These are phyloP conservation scores for Australoheros facetus DNA, from an alignment of 2,797 vertebrate genomes.

Conservation along the genomic window DNA sequence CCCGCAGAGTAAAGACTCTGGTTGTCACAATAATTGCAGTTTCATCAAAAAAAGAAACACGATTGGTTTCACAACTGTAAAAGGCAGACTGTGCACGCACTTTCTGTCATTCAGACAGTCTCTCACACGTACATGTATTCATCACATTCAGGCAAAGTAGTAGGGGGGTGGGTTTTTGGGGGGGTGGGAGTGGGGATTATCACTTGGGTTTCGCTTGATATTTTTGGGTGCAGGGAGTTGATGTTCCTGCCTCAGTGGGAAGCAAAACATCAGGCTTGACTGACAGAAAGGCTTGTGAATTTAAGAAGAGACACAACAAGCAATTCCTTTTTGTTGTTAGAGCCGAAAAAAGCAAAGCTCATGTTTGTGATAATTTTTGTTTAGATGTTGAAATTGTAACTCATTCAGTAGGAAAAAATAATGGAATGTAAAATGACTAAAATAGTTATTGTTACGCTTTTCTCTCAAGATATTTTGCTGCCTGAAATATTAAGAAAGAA, in stretches of 20 bases:
- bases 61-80: background rate
- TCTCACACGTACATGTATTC: conserved; percentile 21
- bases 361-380: conserved; percentile 8
- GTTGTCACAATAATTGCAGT: conserved; percentile 41
- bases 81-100: background rate
- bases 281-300: conserved; percentile 35
- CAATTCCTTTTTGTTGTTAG: conserved; percentile 5
- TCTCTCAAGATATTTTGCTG: background rate
- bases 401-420: background rate
- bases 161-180: background rate
- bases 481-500: background rate
- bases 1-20: conserved; percentile 40
- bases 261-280: conserved; percentile 31
- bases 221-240: conserved; percentile 35
- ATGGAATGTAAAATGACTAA: background rate
- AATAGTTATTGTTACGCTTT: background rate
- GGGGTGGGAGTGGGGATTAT: conserved; percentile 33
- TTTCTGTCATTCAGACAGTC: conserved; percentile 19
- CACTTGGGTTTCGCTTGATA: background rate
- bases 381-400: background rate
- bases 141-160: conserved; percentile 18
- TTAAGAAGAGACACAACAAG: conserved; percentile 13
- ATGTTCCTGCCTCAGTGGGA: conserved; percentile 34
- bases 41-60: conserved; percentile 2
- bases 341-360: background rate